Conservation (phyloP, 2,888 invertebrate species). For the Hypomecis punctinalis region DNA sequence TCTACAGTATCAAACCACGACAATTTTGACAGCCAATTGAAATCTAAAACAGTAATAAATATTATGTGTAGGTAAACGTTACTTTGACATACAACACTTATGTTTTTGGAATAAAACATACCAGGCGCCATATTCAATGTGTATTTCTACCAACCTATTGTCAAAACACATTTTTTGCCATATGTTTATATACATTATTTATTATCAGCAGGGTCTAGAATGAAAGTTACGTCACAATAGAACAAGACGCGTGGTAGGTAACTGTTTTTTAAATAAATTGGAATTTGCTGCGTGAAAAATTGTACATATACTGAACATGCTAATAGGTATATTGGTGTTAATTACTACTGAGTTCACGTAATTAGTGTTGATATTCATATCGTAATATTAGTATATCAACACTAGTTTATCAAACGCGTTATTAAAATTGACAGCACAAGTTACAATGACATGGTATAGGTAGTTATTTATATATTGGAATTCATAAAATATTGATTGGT, state of each 20-base stretch:
- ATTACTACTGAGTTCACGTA: too few relatives aligned
- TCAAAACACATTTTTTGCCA: too few relatives aligned
- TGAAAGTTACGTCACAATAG: not conserved
- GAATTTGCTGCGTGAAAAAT: conserved; percentile 2
- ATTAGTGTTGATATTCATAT: too few relatives aligned
- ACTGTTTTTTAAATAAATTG: not conserved
- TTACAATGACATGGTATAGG: too few relatives aligned
- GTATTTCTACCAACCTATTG: too few relatives aligned
- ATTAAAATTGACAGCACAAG: too few relatives aligned
- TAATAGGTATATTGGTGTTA: not conserved
- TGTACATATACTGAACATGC: conserved; percentile 13
- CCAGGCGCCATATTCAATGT: conserved; percentile 15
- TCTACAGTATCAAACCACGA: conserved; percentile 29
- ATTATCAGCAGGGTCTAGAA: too few relatives aligned
- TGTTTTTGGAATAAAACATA: conserved; percentile 15
- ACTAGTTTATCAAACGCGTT: too few relatives aligned
- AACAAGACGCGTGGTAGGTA: conserved; percentile 12
- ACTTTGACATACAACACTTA: conserved; percentile 33
- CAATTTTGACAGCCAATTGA: conserved; percentile 27
- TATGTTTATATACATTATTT: too few relatives aligned
- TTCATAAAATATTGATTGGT: too few relatives aligned
- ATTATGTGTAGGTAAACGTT: conserved; percentile 14
- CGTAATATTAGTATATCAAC: too few relatives aligned
- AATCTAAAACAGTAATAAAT: conserved; percentile 19
- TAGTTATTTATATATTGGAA: too few relatives aligned